Conservation (phyloP, 2,888 invertebrate species). For the Patella caerulea region DNA sequence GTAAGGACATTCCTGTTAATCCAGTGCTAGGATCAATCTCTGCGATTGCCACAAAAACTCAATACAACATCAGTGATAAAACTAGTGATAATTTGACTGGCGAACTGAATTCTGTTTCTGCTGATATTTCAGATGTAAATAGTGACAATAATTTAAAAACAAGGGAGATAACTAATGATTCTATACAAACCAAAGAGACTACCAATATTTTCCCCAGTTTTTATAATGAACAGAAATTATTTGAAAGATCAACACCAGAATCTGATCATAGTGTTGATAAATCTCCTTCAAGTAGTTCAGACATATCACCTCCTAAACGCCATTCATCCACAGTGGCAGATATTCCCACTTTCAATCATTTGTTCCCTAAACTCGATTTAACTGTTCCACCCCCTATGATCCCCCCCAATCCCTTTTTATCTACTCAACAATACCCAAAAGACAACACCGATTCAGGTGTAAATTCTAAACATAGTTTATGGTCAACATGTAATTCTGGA, state of each 20-base stretch:
- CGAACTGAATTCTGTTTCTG: not conserved
- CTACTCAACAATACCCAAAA: not conserved
- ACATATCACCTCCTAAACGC: not conserved
- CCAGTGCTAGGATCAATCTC: no score
- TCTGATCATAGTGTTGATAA: not conserved
- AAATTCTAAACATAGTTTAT: not conserved
- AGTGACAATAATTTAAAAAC: no score
- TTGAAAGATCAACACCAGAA: not conserved
- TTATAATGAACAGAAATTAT: not conserved
- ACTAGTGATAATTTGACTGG: not conserved
- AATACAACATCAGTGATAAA: not conserved
- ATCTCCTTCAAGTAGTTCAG: not conserved
- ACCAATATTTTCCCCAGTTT: not conserved
- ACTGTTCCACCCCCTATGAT: not conserved
- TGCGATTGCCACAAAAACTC: no score
- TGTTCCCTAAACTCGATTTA: not conserved
- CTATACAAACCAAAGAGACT: not conserved
- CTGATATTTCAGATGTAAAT: no score
- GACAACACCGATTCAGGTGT: not conserved
- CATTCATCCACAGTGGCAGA: not conserved
- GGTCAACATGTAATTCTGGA: not conserved
- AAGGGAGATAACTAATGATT: no score
- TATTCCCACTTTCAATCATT: not conserved
- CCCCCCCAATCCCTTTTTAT: constrained; percentile 12
- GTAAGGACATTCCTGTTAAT: not conserved